phyloP scores from a whole-genome alignment of 2,113 vertebrate species.

The Myiozetetes cayanensis region DNA sequence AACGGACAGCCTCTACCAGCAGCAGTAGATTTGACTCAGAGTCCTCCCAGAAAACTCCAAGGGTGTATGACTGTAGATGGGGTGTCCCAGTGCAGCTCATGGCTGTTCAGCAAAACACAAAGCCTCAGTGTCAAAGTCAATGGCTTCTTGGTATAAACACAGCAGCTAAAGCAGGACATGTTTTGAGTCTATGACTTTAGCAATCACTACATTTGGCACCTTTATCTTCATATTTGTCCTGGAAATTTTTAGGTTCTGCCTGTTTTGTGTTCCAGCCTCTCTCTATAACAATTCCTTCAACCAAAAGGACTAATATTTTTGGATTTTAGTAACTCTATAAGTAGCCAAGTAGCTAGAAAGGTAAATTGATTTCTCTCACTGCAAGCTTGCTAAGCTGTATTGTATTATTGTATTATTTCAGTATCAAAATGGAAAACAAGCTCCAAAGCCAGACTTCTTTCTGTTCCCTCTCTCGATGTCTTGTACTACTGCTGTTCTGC shows the following conservation, averaged over 20 bases:
- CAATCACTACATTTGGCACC: not conserved
- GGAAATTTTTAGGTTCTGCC: not conserved
- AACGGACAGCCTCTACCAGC: not conserved
- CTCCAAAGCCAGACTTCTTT: not conserved
- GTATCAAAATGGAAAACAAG: not conserved
- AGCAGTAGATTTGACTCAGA: rapidly evolving
- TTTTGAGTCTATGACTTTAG: not conserved
- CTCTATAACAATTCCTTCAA: not conserved
- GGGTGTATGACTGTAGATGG: no score
- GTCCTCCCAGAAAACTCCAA: not conserved
- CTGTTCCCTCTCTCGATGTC: not conserved
- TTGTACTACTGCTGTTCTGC: not conserved
- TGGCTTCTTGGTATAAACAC: not conserved
- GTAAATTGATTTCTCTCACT: not conserved
- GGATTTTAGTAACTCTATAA: not conserved
- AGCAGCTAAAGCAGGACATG: not conserved
- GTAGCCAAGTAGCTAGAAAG: not conserved
- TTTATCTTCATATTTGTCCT: not conserved
- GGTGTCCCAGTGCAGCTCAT: not conserved
- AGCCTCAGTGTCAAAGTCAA: not conserved
- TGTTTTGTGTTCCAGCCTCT: not conserved
- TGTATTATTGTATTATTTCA: not conserved
- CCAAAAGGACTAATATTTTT: not conserved
- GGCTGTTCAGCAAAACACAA: not conserved
- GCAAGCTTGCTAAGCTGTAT: not conserved